Evolutionary conservation across 2,797 vertebrate species (phyloP).

Genomic region (Meriones psammophilus): DNA sequence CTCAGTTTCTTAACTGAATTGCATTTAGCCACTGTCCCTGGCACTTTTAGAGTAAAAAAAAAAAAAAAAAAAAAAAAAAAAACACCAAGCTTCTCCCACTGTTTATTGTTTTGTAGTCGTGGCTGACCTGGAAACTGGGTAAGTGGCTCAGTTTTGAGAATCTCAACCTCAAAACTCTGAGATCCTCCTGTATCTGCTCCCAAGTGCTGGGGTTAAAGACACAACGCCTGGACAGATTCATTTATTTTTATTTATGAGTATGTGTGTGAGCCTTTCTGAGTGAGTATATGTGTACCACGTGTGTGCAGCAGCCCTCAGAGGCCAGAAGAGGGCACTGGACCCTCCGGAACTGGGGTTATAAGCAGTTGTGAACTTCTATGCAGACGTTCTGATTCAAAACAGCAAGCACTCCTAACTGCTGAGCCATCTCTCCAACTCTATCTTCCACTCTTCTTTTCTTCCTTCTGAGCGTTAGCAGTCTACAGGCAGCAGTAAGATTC

Average conservation of each 20-base stretch:
- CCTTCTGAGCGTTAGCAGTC: neutral
- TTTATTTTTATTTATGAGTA: neutral
- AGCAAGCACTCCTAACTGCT: too few relatives aligned
- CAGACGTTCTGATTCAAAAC: neutral
- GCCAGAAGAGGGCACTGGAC: neutral
- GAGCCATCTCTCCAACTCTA: neutral
- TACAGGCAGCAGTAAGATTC: neutral
- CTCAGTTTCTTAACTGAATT: neutral
- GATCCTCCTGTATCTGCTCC: neutral
- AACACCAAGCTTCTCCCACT: neutral
- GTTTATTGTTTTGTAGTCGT: neutral
- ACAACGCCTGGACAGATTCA: neutral
- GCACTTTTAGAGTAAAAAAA: neutral
- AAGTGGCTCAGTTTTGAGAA: neutral
- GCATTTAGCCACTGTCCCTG: neutral
- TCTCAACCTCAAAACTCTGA: neutral
- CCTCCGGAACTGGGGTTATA: neutral
- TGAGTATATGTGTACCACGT: neutral
- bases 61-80: constrained; percentile 13
- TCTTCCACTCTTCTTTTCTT: neutral
- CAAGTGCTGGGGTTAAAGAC: neutral
- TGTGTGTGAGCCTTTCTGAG: neutral
- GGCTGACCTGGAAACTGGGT: neutral
- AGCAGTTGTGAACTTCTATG: neutral
- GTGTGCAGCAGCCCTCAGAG: neutral